These are phyloP conservation scores for Amphilophus citrinellus DNA, from an alignment of 2,113 vertebrate species.

Conservation along the genomic window DNA sequence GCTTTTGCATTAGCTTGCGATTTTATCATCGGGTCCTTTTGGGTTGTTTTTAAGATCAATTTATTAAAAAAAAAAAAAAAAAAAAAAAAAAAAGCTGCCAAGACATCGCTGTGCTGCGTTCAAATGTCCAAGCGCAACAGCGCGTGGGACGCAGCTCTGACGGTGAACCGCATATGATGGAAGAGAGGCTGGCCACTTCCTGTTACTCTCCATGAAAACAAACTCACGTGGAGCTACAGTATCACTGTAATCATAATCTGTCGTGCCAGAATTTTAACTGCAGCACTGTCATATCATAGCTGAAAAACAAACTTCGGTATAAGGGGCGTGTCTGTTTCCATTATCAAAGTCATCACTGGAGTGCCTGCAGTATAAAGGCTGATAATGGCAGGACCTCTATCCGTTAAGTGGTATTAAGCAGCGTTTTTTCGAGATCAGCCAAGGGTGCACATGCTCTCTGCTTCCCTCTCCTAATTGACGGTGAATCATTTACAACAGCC, in stretches of 20 bases:
- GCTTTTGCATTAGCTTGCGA: not conserved
- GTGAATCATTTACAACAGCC: conserved; percentile 72
- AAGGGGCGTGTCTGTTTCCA: conserved; percentile 1
- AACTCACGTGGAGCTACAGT: conserved; percentile 79
- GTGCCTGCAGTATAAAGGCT: conserved; percentile 26
- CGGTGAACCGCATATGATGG: not conserved
- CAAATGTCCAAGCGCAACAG: not conserved
- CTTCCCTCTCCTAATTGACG: conserved; percentile 47
- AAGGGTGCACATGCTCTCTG: conserved; percentile 51
- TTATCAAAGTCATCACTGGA: not conserved
- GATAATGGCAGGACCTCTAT: conserved; percentile 23
- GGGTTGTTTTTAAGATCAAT: not conserved
- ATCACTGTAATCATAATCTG: conserved; percentile 31
- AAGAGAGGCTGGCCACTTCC: conserved; percentile 69
- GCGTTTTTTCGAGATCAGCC: conserved; percentile 60
- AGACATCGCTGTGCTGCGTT: not conserved
- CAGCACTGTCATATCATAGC: not conserved
- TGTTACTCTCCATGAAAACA: conserved; percentile 78
- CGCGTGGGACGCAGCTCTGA: not conserved
- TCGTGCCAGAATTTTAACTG: not conserved
- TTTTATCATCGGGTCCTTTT: not conserved
- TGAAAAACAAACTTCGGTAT: not conserved
- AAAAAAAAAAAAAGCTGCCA: not conserved
- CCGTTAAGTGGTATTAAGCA: conserved; percentile 52
- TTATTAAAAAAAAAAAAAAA: not conserved